Evolutionary conservation across 2,113 vertebrate genomes (phyloP).

Genomic region (Dendropsophus ebraccatus): DNA sequence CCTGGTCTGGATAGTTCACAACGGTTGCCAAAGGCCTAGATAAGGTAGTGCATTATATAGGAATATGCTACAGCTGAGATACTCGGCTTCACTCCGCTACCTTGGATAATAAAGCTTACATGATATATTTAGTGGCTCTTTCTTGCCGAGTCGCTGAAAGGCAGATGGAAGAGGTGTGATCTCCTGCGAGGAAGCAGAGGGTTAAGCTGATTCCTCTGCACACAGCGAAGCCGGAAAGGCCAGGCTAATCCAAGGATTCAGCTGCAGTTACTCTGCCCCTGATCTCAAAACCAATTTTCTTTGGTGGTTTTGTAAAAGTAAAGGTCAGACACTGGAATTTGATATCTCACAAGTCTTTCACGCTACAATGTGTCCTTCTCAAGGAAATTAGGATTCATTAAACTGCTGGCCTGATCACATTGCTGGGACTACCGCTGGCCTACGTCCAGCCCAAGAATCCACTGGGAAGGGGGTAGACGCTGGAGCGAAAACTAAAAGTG

Average conservation of each 20-base stretch:
- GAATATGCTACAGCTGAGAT: not conserved
- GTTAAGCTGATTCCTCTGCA: slow-evolving; percentile 40
- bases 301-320: slow-evolving; percentile 70
- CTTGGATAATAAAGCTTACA: not conserved
- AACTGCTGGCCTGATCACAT: slow-evolving; percentile 68
- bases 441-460: slow-evolving; percentile 60
- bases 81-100: not conserved
- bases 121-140: slow-evolving; percentile 15
- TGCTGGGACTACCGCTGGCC: slow-evolving; percentile 67
- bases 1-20: not conserved
- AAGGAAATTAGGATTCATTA: slow-evolving; percentile 68
- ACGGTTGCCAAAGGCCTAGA: not conserved
- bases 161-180: slow-evolving; percentile 14
- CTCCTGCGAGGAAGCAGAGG: slow-evolving; percentile 9
- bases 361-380: slow-evolving; percentile 67
- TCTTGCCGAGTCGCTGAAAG: slow-evolving; percentile 4
- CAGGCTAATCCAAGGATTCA: slow-evolving; percentile 65
- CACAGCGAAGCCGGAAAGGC: slow-evolving; percentile 63
- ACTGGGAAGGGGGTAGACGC: slow-evolving; percentile 60
- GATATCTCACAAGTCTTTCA: slow-evolving; percentile 68
- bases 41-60: not conserved
- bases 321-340: slow-evolving; percentile 70
- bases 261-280: slow-evolving; percentile 66
- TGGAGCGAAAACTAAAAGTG: not conserved
- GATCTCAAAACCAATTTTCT: slow-evolving; percentile 77